Evolutionary conservation across 2,797 vertebrate species (phyloP).

Genomic region (Aulostomus chinensis): DNA sequence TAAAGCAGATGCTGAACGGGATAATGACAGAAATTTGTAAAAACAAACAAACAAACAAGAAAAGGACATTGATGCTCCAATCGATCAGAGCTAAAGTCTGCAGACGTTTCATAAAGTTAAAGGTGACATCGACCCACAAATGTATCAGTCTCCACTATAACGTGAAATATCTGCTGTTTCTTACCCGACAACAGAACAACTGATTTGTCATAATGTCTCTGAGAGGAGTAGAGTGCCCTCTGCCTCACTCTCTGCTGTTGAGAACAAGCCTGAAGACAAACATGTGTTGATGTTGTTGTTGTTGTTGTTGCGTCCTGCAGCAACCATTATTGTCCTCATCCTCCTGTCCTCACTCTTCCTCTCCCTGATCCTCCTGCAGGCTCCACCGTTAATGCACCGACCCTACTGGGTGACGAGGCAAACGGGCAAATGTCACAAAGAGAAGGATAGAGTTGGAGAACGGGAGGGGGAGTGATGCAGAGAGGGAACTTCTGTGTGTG

Average conservation of each 20-base stretch:
- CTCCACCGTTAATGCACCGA: slow-evolving; percentile 41
- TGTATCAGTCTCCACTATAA: too few species aligned
- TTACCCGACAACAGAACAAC: slow-evolving; percentile 5
- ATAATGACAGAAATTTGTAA: too few species aligned
- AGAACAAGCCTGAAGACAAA: slow-evolving; percentile 30
- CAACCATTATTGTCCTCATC: slow-evolving; percentile 24
- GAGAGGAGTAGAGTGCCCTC: slow-evolving; percentile 10
- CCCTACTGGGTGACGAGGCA: slow-evolving; percentile 37
- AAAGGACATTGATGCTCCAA: too few species aligned
- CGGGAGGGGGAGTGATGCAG: too few species aligned
- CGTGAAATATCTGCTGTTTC: too few species aligned
- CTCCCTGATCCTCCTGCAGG: slow-evolving; percentile 31
- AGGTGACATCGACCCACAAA: too few species aligned
- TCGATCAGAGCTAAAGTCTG: too few species aligned
- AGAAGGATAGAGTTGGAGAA: not conserved
- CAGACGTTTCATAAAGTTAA: too few species aligned
- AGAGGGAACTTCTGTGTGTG: not conserved
- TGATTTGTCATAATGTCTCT: slow-evolving; percentile 6
- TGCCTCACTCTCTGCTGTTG: slow-evolving; percentile 16
- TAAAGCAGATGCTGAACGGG: too few species aligned
- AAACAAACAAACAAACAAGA: too few species aligned
- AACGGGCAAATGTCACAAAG: slow-evolving; percentile 47
- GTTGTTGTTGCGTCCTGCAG: slow-evolving; percentile 18
- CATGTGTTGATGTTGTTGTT: slow-evolving; percentile 19
- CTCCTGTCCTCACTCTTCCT: not conserved